Percentiles rank a stretch among this genome's conserved stretches.
phyloP scores from a whole-genome alignment of 2,888 invertebrate species.

The Hipparchia sbordonii region DNA sequence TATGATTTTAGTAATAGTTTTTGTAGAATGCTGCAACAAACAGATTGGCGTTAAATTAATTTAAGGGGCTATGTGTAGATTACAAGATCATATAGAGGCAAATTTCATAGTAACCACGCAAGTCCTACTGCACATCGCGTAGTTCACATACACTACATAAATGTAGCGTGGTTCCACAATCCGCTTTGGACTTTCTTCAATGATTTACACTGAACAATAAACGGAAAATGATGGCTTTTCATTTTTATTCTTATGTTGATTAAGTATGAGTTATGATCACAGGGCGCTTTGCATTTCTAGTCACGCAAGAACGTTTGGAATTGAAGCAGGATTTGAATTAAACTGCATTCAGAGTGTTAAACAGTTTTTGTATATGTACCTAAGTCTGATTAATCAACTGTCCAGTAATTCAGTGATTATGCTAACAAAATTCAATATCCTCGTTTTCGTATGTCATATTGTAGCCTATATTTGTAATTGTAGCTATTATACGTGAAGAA shows the following conservation, averaged over 20 bases:
- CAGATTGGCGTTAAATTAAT: too few species aligned
- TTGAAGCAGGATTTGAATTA: conserved; percentile 42
- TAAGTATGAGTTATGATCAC: not conserved
- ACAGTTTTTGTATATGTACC: conserved; percentile 42
- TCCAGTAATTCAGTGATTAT: conserved; percentile 33
- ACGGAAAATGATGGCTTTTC: not conserved
- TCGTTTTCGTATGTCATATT: conserved; percentile 32
- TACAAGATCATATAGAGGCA: too few species aligned
- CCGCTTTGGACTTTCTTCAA: too few species aligned
- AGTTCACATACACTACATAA: too few species aligned
- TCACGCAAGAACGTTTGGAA: conserved; percentile 41
- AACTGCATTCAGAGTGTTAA: conserved; percentile 56
- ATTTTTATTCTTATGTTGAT: not conserved
- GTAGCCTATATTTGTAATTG: conserved; percentile 35
- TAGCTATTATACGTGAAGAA: conserved; percentile 27
- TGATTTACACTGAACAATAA: too few species aligned
- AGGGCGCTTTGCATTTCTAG: conserved; percentile 45
- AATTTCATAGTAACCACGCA: too few species aligned
- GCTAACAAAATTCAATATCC: conserved; percentile 25
- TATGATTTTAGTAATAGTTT: too few species aligned
- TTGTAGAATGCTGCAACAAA: too few species aligned
- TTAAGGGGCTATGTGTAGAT: too few species aligned
- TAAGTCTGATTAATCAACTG: conserved; percentile 42
- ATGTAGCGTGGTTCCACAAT: too few species aligned
- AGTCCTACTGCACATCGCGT: too few species aligned